phyloP scores from a whole-genome alignment of 2,113 vertebrate species.

The Neoarius graeffei region DNA sequence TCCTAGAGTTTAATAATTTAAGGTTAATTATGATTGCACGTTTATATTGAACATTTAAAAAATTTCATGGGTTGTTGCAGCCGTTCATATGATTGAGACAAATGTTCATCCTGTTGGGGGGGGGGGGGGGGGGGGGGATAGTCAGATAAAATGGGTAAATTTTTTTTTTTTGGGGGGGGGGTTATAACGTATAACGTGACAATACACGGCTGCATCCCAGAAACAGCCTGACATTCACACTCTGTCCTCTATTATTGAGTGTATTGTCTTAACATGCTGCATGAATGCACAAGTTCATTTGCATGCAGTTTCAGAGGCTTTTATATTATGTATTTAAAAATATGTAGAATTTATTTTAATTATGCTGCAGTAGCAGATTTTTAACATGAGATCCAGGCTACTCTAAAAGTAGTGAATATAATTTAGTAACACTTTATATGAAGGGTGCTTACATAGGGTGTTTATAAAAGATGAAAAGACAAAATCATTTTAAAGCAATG shows the following conservation, averaged over 20 bases:
- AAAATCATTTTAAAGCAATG: neutral
- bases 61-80: neutral
- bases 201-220: slow-evolving; percentile 49
- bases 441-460: neutral
- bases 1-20: neutral
- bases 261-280: slow-evolving; percentile 65
- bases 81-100: neutral
- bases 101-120: neutral
- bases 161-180: slow-evolving; percentile 16
- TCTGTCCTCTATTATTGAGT: slow-evolving; percentile 60
- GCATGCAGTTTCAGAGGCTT: slow-evolving; percentile 59
- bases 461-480: neutral
- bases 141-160: neutral
- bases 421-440: neutral
- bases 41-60: neutral
- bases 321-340: slow-evolving; percentile 57
- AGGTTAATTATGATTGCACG: neutral
- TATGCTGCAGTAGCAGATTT: slow-evolving; percentile 54
- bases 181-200: slow-evolving; percentile 17
- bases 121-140: too few species aligned
- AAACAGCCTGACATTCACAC: slow-evolving; percentile 60
- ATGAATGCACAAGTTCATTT: slow-evolving; percentile 67
- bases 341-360: slow-evolving; percentile 60
- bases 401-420: neutral
- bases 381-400: slow-evolving; percentile 22